Evolutionary conservation across 2,888 invertebrate species (phyloP).

Genomic region (Andricus curvator): DNA sequence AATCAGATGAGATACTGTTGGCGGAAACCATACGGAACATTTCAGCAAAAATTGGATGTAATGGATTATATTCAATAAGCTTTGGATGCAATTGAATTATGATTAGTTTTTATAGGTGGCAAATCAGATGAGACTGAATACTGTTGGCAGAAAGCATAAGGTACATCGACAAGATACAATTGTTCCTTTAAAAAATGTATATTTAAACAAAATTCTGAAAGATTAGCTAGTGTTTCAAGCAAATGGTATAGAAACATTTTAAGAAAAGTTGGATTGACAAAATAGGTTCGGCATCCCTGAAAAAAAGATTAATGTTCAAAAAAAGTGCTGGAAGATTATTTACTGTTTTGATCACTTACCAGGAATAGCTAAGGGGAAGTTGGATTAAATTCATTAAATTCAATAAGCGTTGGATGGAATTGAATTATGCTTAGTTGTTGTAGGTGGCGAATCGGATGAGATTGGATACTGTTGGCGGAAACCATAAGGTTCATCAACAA

Average conservation of each 20-base stretch:
- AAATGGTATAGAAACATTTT: too few relatives aligned
- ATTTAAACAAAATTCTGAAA: too few relatives aligned
- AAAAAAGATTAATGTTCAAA: too few relatives aligned
- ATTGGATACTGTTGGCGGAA: constrained; percentile 51
- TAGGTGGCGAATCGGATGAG: constrained; percentile 4
- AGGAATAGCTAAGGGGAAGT: too few relatives aligned
- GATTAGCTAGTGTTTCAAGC: too few relatives aligned
- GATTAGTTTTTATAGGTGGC: not conserved
- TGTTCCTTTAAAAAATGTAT: too few relatives aligned
- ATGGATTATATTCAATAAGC: not conserved
- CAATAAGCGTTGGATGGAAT: not conserved
- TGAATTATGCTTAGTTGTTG: constrained; percentile 7
- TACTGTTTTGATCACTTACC: too few relatives aligned
- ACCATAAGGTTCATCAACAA: constrained; percentile 55
- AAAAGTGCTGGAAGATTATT: too few relatives aligned
- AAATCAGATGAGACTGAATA: constrained; percentile 33
- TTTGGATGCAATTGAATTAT: constrained; percentile 13
- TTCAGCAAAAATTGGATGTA: not conserved
- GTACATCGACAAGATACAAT: constrained; percentile 54
- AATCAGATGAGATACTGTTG: constrained; percentile 45
- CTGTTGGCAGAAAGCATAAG: constrained; percentile 56
- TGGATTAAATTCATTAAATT: not conserved
- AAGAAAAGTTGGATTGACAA: too few relatives aligned
- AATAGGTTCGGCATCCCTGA: too few relatives aligned
- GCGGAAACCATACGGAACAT: constrained; percentile 52